These are phyloP conservation scores for Podocnemis expansa DNA, from an alignment of 2,113 vertebrate genomes.

Conservation along the genomic window DNA sequence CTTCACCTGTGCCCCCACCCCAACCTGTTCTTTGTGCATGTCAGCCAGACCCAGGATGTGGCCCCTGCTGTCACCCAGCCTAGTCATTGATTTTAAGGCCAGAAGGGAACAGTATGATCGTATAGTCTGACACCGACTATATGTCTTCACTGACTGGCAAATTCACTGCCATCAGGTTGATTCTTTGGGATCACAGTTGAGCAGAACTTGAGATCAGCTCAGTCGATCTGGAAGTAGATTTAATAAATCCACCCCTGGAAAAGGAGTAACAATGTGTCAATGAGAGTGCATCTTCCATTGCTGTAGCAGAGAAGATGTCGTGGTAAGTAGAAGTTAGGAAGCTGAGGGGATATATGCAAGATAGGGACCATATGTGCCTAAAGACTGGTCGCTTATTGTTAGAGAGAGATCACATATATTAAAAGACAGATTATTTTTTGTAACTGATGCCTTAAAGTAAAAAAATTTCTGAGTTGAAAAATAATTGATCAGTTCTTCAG, in stretches of 20 bases:
- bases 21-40: not conserved
- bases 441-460: not conserved
- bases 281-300: too few species aligned
- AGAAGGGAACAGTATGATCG: not conserved
- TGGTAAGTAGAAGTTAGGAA: too few species aligned
- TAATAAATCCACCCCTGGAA: too few species aligned
- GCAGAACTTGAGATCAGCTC: too few species aligned
- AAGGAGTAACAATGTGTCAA: too few species aligned
- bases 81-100: not conserved
- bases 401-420: not conserved
- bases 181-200: too few species aligned
- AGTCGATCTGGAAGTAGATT: too few species aligned
- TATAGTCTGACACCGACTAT: not conserved
- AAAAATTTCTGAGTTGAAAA: not conserved
- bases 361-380: not conserved
- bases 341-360: not conserved
- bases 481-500: not conserved
- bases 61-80: not conserved
- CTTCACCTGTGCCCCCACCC: not conserved
- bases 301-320: too few species aligned
- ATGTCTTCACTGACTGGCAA: too few species aligned
- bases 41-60: not conserved
- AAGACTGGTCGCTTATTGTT: not conserved
- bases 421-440: not conserved
- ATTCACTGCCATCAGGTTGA: too few species aligned